A percentile compares a stretch with the other conserved stretches of the same genome.
Evolutionary conservation across 1,140 invertebrate genomes (phyloP).

Genomic region (Bactericera cockerelli): DNA sequence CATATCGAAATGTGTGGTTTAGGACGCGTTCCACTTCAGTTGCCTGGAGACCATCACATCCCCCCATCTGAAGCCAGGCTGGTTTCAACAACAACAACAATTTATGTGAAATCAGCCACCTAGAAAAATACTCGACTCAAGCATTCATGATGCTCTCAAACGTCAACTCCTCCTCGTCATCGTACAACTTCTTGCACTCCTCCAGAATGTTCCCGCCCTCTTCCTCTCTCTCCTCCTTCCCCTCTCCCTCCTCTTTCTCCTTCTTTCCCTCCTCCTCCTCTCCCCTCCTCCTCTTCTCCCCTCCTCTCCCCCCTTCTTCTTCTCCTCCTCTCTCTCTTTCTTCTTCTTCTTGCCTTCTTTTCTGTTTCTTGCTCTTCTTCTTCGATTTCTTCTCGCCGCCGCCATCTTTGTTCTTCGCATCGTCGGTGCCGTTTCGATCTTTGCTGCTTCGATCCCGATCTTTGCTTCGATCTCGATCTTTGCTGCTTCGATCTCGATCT

Average conservation of each 20-base stretch:
- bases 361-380: neutral
- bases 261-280: neutral
- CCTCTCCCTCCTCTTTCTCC: neutral
- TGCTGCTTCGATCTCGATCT: too few relatives aligned
- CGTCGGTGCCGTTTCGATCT: too few relatives aligned
- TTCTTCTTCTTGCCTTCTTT: neutral
- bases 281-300: neutral
- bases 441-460: too few relatives aligned
- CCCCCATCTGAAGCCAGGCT: too few relatives aligned
- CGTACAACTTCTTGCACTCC: neutral
- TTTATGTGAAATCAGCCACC: too few relatives aligned
- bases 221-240: neutral
- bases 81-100: too few relatives aligned
- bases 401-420: neutral
- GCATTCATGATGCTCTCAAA: neutral
- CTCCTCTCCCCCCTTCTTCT: neutral
- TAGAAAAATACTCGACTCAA: too few relatives aligned
- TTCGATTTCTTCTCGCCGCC: neutral
- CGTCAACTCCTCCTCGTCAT: neutral
- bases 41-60: too few relatives aligned
- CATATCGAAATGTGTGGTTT: too few relatives aligned
- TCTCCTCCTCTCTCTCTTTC: neutral
- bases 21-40: too few relatives aligned
- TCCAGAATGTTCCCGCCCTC: neutral
- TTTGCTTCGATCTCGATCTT: too few relatives aligned